Evolutionary conservation across 2,888 invertebrate genomes (phyloP), one percentile per base, ranked within the genome.

Genomic region (Rhagophthalmus giganteus): DNA sequence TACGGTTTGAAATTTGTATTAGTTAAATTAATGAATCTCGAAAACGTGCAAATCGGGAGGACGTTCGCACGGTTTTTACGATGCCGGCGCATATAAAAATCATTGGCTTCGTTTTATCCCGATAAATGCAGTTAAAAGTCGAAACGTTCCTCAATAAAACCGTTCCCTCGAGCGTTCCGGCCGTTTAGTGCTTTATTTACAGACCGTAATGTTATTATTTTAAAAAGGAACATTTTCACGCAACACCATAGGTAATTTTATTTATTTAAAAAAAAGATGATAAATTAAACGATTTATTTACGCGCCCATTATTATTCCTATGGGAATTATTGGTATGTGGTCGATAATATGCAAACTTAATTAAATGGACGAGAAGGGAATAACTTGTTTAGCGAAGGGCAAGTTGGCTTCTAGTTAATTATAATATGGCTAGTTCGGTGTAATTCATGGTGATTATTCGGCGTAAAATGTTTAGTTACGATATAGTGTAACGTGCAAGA

Each of bases 341-440:
- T 54, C 54, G 49, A 57, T 57, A 57, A 54, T 59, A 59, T 55
- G 55, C 55, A 54, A 55, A 57, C 55, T 46, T 57, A 59, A 57
- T 59, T 59, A 57, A 50, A 38, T 55, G 46, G 45, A 49, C 42
- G 49, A 49, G 50, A 49, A 51, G 42, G 54, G 16, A 50, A 48
- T 44, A 40, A 53, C 51, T 59, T 30, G 42, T 38, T 54, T 50
- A 41, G 31, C 9, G 9, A 28, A 4, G 7, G 9, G 20, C 3
- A 5, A 20, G 7, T 7, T 20, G 3, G 20, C 20, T 7, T 7
- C 20, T 20, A 20, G 20, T 20, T 5, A 5, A 20, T 5, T 5
- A 20, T 20, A 20, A 7, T 20, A 20, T 20, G 20, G 20, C 20
- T 7, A 20, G 20, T 20, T 5, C 7, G 7, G 20, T 20, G 3